These are phyloP conservation scores for Macrosteles quadrilineatus DNA, from an alignment of 1,140 invertebrate genomes.

Conservation along the genomic window DNA sequence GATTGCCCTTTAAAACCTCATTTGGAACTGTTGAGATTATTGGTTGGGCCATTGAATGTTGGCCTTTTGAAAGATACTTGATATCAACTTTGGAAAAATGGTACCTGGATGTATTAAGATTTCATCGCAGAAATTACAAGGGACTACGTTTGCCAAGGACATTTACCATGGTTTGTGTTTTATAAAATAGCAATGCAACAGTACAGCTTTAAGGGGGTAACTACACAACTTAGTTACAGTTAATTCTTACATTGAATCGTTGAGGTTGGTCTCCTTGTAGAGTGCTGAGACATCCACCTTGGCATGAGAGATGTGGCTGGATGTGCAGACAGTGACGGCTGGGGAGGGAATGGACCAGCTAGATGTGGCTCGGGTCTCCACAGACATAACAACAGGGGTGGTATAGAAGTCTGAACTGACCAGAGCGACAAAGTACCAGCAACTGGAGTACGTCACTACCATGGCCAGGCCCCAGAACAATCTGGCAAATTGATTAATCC, in stretches of 20 bases:
- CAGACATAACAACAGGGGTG: conserved; percentile 30
- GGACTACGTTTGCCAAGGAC: too few species aligned
- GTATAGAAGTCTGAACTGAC: conserved; percentile 2
- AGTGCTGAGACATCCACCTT: background rate
- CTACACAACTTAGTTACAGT: too few species aligned
- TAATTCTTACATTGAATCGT: background rate
- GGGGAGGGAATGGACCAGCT: conserved; percentile 31
- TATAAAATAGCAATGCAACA: too few species aligned
- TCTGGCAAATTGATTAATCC: background rate
- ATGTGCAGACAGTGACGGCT: conserved; percentile 34
- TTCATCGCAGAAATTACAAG: too few species aligned
- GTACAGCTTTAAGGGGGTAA: too few species aligned
- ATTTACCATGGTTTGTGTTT: too few species aligned
- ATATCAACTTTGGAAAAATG: too few species aligned
- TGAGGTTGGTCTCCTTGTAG: background rate
- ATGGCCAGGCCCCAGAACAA: background rate
- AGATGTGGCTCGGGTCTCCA: conserved; percentile 29
- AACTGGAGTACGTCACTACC: conserved; percentile 6
- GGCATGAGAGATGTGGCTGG: background rate
- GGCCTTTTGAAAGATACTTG: too few species aligned
- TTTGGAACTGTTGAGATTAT: too few species aligned
- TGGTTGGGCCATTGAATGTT: too few species aligned
- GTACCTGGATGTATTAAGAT: too few species aligned
- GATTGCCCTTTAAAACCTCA: too few species aligned
- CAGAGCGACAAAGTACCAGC: conserved; percentile 15